Conservation (phyloP, 2,113 vertebrate species). For the Rissa tridactyla region DNA sequence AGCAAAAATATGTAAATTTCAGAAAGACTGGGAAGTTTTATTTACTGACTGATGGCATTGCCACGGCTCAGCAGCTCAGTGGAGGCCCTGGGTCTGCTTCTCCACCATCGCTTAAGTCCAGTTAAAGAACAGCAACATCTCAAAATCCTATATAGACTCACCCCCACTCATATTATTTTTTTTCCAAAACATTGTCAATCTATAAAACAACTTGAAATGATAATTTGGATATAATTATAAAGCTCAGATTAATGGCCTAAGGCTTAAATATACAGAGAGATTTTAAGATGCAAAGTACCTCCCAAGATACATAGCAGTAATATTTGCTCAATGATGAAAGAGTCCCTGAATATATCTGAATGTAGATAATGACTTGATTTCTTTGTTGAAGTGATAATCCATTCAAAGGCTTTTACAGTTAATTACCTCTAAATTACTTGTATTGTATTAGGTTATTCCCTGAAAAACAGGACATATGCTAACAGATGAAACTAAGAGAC, state of each 20-base stretch:
- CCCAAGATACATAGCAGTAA: not conserved
- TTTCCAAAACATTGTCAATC: not conserved
- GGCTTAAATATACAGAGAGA: not conserved
- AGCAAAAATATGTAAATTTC: not conserved
- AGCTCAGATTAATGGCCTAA: not conserved
- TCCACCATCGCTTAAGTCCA: not conserved
- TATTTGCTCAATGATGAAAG: not conserved
- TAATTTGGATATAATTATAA: not conserved
- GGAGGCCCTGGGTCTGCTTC: not conserved
- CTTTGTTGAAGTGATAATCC: slow-evolving; percentile 13
- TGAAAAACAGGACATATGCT: slow-evolving; percentile 7
- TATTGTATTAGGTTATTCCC: slow-evolving; percentile 6
- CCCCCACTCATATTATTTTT: accelerated
- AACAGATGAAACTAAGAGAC: not conserved
- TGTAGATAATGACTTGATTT: not conserved
- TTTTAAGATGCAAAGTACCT: not conserved
- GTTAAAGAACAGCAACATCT: not conserved
- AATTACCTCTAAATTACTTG: slow-evolving; percentile 12
- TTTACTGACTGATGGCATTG: not conserved
- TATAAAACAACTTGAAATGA: not conserved
- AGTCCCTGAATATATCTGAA: not conserved
- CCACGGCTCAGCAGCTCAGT: not conserved
- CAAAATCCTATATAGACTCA: not conserved
- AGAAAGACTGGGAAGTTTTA: not conserved
- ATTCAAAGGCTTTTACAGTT: slow-evolving; percentile 16